Conservation (phyloP, 2,888 invertebrate species). For the Sinohyriopsis cumingii region DNA sequence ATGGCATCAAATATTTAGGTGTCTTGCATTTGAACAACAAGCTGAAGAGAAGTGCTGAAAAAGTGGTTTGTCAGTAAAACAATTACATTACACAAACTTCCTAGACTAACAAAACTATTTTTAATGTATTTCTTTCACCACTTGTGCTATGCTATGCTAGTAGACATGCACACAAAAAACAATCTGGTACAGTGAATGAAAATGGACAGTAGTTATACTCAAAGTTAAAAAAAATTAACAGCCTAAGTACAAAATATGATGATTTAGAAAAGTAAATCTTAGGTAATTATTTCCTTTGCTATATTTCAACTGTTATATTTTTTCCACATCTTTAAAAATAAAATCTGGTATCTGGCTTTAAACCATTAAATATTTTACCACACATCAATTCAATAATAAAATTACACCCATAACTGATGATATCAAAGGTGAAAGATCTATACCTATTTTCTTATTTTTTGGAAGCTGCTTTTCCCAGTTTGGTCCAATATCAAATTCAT, state of each 20-base stretch:
- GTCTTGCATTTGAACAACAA: background rate
- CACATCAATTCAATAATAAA: too few species aligned
- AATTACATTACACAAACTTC: background rate
- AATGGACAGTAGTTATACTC: too few species aligned
- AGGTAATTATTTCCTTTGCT: too few species aligned
- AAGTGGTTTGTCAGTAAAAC: background rate
- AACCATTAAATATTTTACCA: background rate
- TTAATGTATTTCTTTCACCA: background rate
- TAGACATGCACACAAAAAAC: too few species aligned
- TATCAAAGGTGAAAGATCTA: conserved; percentile 9
- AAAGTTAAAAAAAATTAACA: too few species aligned
- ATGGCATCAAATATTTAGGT: background rate
- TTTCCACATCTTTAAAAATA: background rate
- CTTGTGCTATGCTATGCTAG: too few species aligned
- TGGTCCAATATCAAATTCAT: conserved; percentile 69
- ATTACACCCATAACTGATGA: too few species aligned
- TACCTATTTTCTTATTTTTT: conserved; percentile 61
- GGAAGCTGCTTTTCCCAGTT: conserved; percentile 62
- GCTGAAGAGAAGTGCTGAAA: too few species aligned
- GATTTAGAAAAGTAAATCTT: too few species aligned
- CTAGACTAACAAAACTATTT: background rate
- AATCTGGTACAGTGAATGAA: too few species aligned
- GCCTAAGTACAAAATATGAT: too few species aligned
- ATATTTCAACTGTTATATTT: too few species aligned
- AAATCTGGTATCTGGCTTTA: background rate